Evolutionary conservation across 30 jellyfish, hydroid and myxozoan species (phyloP), one percentile per base, ranked within the genome.

Genomic region (Turritopsis dohrnii): DNA sequence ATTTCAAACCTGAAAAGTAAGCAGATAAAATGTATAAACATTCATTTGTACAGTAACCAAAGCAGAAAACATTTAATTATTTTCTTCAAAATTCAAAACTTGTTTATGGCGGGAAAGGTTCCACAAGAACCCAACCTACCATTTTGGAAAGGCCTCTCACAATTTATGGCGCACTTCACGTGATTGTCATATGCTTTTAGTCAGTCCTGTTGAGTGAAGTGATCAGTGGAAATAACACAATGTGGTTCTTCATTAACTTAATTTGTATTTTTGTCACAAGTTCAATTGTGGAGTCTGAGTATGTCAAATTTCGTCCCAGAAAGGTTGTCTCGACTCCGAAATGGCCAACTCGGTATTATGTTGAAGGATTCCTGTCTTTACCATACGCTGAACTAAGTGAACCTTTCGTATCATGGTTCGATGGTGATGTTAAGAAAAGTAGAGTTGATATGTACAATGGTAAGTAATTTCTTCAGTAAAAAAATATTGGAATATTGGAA

Each of bases 341-440:
- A 28, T 92, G 98, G 98, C 89, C 95, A 24, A 71, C 29, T 23
- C 72, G 95, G 74, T 92, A 92, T 75, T n/a, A 52, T 26, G 96
- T 88, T 22, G 88, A 73, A 25, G 90, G 90, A 21, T 72, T 74
- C 3, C 25, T 84, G 79, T n/a, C 66, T 71, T 54, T 84, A 52
- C 90, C 90, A 28, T 84, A 84, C 54, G 90, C 84, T 21, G 90
- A 84, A 74, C 71, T 84, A 20, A 1, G 29, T 20, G 90, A 84
- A 28, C 90, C 90, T 19, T 84, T 84, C 88, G 26, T 16, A 27
- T 88, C 87, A 9, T 84, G 79, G 80, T 84, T 22, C 66, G 90
- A 84, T 74, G 90, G 84, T 41, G 72, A 28, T 9, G 54, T 26
- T 0, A 84, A 84, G 60, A 28, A 52, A 72, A 84, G 90, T 69